Evolutionary conservation across 2,113 vertebrate genomes (phyloP), one percentile per base, ranked within the genome.

Genomic region (Tachysurus fulvidraco): DNA sequence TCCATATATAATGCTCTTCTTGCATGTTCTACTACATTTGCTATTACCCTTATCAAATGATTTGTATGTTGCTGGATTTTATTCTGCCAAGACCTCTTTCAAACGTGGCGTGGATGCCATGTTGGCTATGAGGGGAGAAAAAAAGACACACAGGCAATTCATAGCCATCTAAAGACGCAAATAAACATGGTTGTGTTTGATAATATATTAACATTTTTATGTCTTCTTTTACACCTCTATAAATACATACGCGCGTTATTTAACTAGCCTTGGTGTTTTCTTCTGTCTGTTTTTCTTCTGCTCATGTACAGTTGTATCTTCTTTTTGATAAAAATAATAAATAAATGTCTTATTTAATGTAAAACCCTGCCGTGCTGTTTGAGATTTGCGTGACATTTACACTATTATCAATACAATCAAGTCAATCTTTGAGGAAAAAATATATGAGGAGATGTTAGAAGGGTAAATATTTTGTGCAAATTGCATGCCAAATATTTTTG

Each of bases 341-440:
- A 89, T 89, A 87, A 89, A 89, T 50, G 59, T 89, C 82, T 77
- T 87, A 69, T 89, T 77, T 87, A 81, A 87, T 25, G 81, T 77
- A 82, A 69, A 57, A 60, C 10, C 36, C 14, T 13, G 80, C 41
- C 54, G 57, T 28, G 55, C 4, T 81, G 30, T 23, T 55, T 30
- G 55, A 64, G 5, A n/a, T 6, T 19, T 5, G 3, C 17, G 8
- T 79, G 55, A 0, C 78, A 21, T 81, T 54, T 55, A 57, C 52
- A 36, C 16, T 2, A 79, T 79, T 16, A 52, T 17, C 21, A 8
- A 19, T 9, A 44, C 36, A 21, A 73, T 69, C 25, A 28, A 65
- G 62, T 23, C 62, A n/a, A 65, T 28, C 5, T 13, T 65, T 65
- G 62, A 13, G 62, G 12, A 12, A 59, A 30, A 30, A 5, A 65